Evolutionary conservation across 1,140 invertebrate species (phyloP).

Genomic region (Zaprionus kolodkinae): DNA sequence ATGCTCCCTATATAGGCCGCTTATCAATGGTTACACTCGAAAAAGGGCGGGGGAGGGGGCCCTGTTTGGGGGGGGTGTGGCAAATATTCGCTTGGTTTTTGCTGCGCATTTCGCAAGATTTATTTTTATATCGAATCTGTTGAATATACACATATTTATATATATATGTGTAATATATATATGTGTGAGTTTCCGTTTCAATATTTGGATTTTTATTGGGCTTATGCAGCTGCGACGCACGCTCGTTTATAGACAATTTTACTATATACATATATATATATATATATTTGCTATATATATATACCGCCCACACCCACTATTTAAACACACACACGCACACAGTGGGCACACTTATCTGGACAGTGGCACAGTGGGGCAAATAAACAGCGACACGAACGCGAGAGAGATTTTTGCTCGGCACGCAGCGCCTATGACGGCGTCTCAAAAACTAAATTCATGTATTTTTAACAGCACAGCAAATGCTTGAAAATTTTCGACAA

Average conservation of each 20-base stretch:
- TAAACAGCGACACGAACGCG: constrained; percentile 17
- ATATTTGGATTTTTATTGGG: constrained; percentile 51
- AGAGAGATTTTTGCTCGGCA: constrained; percentile 46
- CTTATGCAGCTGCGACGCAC: constrained; percentile 40
- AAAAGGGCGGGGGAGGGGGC: neutral
- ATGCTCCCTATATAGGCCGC: neutral
- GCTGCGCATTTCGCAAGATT: constrained; percentile 49
- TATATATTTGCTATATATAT: no score
- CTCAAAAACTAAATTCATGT: constrained; percentile 81
- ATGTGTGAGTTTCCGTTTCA: constrained; percentile 17
- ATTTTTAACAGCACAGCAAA: constrained; percentile 71
- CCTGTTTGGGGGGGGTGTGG: neutral
- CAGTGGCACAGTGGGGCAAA: constrained; percentile 38
- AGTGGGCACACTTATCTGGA: neutral
- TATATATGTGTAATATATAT: constrained; percentile 3
- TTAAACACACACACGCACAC: constrained; percentile 20
- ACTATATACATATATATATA: constrained; percentile 2
- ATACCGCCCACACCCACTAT: constrained; percentile 35
- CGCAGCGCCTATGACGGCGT: constrained; percentile 78
- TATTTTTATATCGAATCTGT: constrained; percentile 27
- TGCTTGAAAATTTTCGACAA: constrained; percentile 63
- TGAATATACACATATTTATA: neutral
- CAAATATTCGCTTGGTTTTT: constrained; percentile 23
- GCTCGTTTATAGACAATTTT: constrained; percentile 42
- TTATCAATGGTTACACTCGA: neutral